Evolutionary conservation across 1,140 invertebrate genomes (phyloP).

Genomic region (Neodiprion lecontei): DNA sequence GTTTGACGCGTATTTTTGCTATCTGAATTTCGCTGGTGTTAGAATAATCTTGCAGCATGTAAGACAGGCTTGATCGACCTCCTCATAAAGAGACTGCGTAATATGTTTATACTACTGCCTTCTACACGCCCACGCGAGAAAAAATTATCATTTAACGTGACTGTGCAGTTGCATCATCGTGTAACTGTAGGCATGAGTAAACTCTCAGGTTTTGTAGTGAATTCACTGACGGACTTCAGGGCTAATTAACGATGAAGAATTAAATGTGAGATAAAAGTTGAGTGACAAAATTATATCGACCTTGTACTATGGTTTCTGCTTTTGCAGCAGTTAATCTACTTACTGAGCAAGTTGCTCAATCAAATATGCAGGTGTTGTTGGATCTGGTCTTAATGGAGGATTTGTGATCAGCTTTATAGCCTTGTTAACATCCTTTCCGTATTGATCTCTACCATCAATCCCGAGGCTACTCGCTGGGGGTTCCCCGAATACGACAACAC

Average conservation of each 20-base stretch:
- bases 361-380: slow-evolving; percentile 80
- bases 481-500: slow-evolving; percentile 77
- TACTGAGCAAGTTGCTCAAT: slow-evolving; percentile 87
- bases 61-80: neutral
- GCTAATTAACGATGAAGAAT: no score
- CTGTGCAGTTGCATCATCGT: no score
- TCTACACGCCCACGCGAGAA: neutral
- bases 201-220: no score
- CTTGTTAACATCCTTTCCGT: slow-evolving; percentile 52
- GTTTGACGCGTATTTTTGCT: no score
- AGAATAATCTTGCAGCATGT: no score
- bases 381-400: slow-evolving; percentile 83
- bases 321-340: slow-evolving; percentile 55
- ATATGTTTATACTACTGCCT: neutral
- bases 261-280: no score
- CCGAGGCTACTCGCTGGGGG: slow-evolving; percentile 77
- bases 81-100: neutral
- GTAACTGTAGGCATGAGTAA: no score
- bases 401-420: slow-evolving; percentile 66
- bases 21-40: no score
- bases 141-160: slow-evolving; percentile 21
- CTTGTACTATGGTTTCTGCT: no score
- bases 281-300: no score
- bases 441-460: slow-evolving; percentile 66
- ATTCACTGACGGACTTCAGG: no score